Percentiles rank a stretch among this genome's conserved stretches.
phyloP scores from a whole-genome alignment of 92 coral and sea anemone species.

The Pocillopora grandis region DNA sequence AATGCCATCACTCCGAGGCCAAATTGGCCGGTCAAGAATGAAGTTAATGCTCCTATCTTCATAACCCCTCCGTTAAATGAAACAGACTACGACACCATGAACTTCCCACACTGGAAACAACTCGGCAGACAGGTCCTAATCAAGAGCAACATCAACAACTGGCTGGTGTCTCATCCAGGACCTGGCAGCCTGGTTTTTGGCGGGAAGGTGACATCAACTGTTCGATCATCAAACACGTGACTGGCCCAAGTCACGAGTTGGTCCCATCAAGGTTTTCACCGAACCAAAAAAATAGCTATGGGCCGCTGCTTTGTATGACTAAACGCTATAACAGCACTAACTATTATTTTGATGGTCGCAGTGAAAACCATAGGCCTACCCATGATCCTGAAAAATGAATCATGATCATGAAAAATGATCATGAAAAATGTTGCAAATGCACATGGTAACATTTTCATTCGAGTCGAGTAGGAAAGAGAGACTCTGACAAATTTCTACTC shows the following conservation, averaged over 20 bases:
- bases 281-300: not conserved
- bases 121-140: conserved; percentile 11
- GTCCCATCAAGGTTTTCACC: no score
- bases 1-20: conserved; percentile 36
- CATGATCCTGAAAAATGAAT: no score
- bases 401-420: no score
- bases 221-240: conserved; percentile 26
- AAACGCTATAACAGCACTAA: not conserved
- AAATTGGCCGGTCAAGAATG: not conserved
- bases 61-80: conserved; percentile 36
- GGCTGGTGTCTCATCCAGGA: not conserved
- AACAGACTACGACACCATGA: conserved; percentile 33
- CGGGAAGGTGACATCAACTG: conserved; percentile 37
- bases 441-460: not conserved
- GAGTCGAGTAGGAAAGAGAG: not conserved
- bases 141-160: no score
- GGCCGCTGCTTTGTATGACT: not conserved
- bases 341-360: conserved; percentile 48
- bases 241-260: conserved; percentile 12
- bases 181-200: conserved; percentile 56
- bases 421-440: not conserved
- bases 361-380: conserved; percentile 50
- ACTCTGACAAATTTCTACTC: no score
- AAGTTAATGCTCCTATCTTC: not conserved
- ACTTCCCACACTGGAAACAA: conserved; percentile 36